Percentiles rank a stretch among this genome's conserved stretches.
Evolutionary conservation across 2,113 vertebrate genomes (phyloP).

Genomic region (Glaucomys volans): DNA sequence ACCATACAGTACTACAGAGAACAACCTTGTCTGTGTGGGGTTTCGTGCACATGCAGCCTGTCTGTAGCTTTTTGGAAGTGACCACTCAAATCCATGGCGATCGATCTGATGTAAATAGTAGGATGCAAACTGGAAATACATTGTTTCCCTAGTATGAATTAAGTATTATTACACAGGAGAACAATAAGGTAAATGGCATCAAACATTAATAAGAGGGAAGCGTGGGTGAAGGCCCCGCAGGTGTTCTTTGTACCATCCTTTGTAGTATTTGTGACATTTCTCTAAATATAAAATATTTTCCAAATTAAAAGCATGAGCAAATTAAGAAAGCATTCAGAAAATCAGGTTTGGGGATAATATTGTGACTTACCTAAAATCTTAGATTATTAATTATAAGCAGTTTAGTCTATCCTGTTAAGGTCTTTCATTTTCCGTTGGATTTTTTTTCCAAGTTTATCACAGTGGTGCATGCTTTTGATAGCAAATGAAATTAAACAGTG

Average conservation of each 20-base stretch:
- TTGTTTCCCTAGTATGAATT: constrained; percentile 34
- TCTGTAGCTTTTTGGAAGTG: neutral
- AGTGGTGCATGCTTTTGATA: neutral
- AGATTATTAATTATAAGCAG: neutral
- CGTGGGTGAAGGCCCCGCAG: neutral
- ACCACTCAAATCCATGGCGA: neutral
- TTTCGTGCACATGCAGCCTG: neutral
- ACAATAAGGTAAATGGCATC: neutral
- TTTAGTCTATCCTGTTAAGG: neutral
- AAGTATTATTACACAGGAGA: neutral
- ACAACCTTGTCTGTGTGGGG: neutral
- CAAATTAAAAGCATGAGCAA: constrained; percentile 13
- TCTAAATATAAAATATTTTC: neutral
- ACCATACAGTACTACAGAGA: neutral
- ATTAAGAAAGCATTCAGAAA: neutral
- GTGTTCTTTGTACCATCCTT: neutral
- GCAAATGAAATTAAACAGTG: neutral
- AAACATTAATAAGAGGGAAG: neutral
- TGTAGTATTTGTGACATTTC: neutral
- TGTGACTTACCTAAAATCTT: neutral
- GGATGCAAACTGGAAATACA: neutral
- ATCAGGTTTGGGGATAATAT: neutral
- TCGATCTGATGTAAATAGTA: neutral
- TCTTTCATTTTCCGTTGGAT: neutral
- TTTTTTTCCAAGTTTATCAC: neutral